Evolutionary conservation across 2,113 vertebrate genomes (phyloP).

Genomic region (Amphiprion percula): DNA sequence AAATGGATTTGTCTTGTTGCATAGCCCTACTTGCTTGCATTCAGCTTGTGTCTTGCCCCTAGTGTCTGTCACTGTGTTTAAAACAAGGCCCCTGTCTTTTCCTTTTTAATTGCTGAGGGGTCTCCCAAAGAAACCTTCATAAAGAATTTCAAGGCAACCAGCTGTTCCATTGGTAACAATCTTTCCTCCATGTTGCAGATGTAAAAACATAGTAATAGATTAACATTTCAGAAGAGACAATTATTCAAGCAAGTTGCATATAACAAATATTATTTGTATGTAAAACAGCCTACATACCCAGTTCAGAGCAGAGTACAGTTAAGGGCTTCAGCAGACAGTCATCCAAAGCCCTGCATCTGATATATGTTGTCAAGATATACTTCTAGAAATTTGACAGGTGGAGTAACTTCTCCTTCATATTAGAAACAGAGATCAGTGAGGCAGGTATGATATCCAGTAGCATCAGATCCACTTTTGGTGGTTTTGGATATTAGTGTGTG

Average conservation of each 20-base stretch:
- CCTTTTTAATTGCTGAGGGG: background rate
- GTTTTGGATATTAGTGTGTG: background rate
- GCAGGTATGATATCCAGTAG: background rate
- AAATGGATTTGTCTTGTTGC: slow-evolving; percentile 86
- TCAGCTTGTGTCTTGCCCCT: slow-evolving; percentile 44
- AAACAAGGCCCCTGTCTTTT: background rate
- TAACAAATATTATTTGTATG: slow-evolving; percentile 14
- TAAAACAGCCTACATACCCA: slow-evolving; percentile 6
- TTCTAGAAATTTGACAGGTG: slow-evolving; percentile 20
- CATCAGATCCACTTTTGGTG: background rate
- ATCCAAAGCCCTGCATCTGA: background rate
- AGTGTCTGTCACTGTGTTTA: slow-evolving; percentile 8
- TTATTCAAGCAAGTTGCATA: slow-evolving; percentile 39
- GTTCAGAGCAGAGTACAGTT: slow-evolving; percentile 16
- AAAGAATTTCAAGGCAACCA: background rate
- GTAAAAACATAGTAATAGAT: background rate
- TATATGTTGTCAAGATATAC: background rate
- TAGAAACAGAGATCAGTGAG: slow-evolving; percentile 9
- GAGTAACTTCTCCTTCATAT: background rate
- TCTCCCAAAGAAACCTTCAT: background rate
- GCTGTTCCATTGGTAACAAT: background rate
- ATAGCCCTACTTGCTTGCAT: slow-evolving; percentile 87
- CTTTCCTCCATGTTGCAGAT: background rate
- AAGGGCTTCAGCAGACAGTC: background rate
- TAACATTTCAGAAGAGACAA: slow-evolving; percentile 5